These are phyloP conservation scores for Lampris incognitus DNA, from an alignment of 2,113 vertebrate species.

Conservation along the genomic window DNA sequence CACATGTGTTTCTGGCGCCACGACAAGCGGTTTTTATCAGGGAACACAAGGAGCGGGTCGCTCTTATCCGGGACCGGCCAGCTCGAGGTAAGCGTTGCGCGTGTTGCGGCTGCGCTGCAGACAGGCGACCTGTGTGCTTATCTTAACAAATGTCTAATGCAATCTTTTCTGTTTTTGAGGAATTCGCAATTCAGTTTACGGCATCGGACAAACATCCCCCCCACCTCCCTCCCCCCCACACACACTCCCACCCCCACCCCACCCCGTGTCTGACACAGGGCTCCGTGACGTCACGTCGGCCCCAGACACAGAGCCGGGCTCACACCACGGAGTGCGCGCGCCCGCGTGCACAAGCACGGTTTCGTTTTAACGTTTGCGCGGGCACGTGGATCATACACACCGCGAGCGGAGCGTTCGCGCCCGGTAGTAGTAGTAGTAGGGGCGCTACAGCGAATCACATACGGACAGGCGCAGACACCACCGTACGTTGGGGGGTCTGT, in stretches of 20 bases:
- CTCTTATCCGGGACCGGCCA: conserved; percentile 64
- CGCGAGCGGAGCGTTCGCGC: conserved; percentile 63
- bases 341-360: conserved; percentile 76
- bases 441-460: conserved; percentile 65
- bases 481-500: conserved; percentile 61
- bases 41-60: conserved; percentile 63
- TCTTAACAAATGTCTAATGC: conserved; percentile 66
- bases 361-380: conserved; percentile 73
- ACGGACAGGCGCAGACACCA: conserved; percentile 68
- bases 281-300: conserved; percentile 75
- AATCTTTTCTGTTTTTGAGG: conserved; percentile 67
- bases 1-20: conserved; percentile 73
- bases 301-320: conserved; percentile 65
- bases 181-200: conserved; percentile 62
- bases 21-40: conserved; percentile 75
- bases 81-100: conserved; percentile 70
- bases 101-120: conserved; percentile 35
- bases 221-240: not conserved
- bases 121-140: conserved; percentile 47
- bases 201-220: conserved; percentile 34
- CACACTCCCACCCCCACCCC: not conserved
- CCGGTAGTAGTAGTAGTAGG: conserved; percentile 68
- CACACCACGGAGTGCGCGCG: conserved; percentile 63
- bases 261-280: conserved; percentile 55
- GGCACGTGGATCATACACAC: conserved; percentile 76